Percentiles rank a stretch among this genome's conserved stretches.
Conservation (phyloP, 2,113 vertebrate species). For the Melanostigma gelatinosum region DNA sequence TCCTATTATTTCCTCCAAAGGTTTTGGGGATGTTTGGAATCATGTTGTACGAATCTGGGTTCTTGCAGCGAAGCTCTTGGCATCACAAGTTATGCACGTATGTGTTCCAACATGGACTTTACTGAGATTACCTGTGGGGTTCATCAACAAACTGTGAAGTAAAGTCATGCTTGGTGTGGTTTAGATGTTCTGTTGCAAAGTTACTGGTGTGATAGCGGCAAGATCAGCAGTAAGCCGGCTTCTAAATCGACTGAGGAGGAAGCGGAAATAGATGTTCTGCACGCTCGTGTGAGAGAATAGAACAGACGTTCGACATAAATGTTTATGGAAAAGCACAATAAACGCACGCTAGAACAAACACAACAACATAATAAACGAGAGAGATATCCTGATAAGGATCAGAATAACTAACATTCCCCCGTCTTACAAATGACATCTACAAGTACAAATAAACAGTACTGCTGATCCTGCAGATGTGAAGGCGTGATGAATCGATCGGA, state of each 20-base stretch:
- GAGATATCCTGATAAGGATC: background rate
- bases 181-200: background rate
- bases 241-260: background rate
- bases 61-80: slow-evolving; percentile 40
- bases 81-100: slow-evolving; percentile 14
- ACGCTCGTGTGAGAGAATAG: background rate
- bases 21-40: slow-evolving; percentile 49
- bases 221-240: background rate
- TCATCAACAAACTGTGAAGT: background rate
- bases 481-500: background rate
- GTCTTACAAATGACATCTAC: background rate
- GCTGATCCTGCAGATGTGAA: slow-evolving; percentile 3
- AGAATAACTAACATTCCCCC: background rate
- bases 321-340: background rate
- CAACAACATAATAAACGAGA: background rate
- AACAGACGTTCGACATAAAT: background rate
- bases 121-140: background rate
- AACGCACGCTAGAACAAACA: background rate
- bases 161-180: background rate
- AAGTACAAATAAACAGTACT: background rate
- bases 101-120: slow-evolving; percentile 1
- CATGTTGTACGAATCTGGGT: slow-evolving; percentile 40
- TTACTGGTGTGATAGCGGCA: background rate
- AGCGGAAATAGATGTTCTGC: background rate
- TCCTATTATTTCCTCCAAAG: slow-evolving; percentile 57